Percentiles rank a stretch among this genome's conserved stretches.
Conservation (phyloP, 1,140 invertebrate species). For the Tetranychus urticae region DNA sequence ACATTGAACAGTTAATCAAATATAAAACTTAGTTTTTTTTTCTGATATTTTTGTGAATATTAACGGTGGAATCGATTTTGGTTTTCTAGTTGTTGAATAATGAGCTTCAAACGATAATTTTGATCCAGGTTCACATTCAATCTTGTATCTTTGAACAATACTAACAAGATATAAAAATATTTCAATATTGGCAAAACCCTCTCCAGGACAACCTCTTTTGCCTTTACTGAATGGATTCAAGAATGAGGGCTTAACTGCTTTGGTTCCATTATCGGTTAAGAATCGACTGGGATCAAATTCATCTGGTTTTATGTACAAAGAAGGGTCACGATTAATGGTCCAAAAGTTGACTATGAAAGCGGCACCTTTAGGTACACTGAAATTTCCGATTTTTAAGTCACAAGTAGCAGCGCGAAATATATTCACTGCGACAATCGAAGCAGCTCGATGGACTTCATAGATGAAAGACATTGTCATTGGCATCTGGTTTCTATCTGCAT, state of each 20-base stretch:
- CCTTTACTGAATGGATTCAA: slow-evolving; percentile 27
- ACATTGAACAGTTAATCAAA: no score
- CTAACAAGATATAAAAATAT: slow-evolving; percentile 55
- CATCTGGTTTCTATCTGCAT: slow-evolving; percentile 9
- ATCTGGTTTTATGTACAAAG: slow-evolving; percentile 39
- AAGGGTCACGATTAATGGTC: slow-evolving; percentile 37
- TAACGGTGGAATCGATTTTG: no score
- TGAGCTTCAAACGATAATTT: no score
- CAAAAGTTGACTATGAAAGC: slow-evolving; percentile 39
- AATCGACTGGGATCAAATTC: slow-evolving; percentile 40
- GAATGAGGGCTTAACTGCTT: slow-evolving; percentile 6
- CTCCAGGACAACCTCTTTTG: slow-evolving; percentile 60
- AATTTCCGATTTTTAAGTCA: not conserved
- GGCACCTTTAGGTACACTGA: slow-evolving; percentile 9
- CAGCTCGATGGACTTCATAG: slow-evolving; percentile 14
- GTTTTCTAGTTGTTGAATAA: no score
- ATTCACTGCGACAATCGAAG: slow-evolving; percentile 10
- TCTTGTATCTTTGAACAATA: slow-evolving; percentile 39
- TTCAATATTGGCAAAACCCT: slow-evolving; percentile 53
- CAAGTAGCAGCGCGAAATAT: not conserved
- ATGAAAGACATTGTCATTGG: slow-evolving; percentile 15
- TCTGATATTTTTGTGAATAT: no score
- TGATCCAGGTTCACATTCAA: no score
- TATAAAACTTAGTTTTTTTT: no score
- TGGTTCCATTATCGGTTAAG: slow-evolving; percentile 17